Evolutionary conservation across 2,797 vertebrate species (phyloP).

Genomic region (Cyprinodon diabolis): DNA sequence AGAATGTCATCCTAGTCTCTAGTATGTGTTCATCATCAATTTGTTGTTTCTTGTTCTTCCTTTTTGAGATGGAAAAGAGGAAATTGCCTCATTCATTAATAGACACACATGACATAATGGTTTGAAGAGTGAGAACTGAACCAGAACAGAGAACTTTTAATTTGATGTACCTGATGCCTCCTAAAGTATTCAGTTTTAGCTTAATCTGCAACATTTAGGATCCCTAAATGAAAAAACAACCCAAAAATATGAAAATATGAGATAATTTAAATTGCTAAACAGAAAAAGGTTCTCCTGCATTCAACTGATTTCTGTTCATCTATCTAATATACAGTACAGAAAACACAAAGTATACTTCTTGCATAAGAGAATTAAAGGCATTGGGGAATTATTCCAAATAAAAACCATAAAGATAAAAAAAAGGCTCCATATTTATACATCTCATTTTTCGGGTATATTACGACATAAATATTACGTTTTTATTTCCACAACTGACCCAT

Average conservation of each 20-base stretch:
- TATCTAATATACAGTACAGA: background rate
- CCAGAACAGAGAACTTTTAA: background rate
- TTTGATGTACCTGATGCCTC: background rate
- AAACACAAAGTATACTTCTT: slow-evolving; percentile 18
- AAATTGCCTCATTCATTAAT: background rate
- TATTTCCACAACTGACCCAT: background rate
- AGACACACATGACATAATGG: background rate
- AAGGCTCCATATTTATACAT: background rate
- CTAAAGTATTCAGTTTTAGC: background rate
- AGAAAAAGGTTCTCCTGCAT: slow-evolving; percentile 4
- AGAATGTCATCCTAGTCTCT: background rate
- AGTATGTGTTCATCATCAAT: background rate
- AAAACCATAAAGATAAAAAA: background rate
- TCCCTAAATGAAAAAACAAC: background rate
- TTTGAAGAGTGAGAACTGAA: background rate
- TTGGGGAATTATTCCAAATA: slow-evolving; percentile 20
- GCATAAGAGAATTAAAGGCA: slow-evolving; percentile 37
- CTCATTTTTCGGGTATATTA: background rate
- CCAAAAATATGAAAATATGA: background rate
- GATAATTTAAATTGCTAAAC: too few species aligned
- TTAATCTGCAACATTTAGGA: background rate
- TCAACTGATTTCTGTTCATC: too few species aligned
- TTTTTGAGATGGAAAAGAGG: background rate
- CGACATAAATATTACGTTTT: background rate
- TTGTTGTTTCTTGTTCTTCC: background rate